Evolutionary conservation across 2,888 invertebrate genomes (phyloP), one percentile per base, ranked within the genome.

Genomic region (Eristalis arbustorum): DNA sequence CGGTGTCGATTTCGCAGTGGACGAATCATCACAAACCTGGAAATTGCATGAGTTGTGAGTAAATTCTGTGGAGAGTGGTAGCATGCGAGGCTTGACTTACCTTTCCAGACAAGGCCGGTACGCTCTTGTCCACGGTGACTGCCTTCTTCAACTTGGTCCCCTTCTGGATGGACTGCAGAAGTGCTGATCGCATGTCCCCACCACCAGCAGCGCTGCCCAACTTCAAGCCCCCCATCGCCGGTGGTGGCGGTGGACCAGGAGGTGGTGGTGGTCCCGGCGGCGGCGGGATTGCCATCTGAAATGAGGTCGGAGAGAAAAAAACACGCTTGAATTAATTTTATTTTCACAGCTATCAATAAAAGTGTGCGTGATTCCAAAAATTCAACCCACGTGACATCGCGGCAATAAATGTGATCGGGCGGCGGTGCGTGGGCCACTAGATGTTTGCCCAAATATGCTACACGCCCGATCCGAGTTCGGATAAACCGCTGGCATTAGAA

Each of bases 61-160:
- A n/a, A n/a, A n/a, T n/a, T n/a, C n/a, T n/a, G n/a, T n/a, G n/a
- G 25, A 25, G 25, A 2, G 25, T 25, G 25, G 25, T 25, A n/a
- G 25, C 25, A 25, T 2, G 25, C 3, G 25, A n/a, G n/a, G n/a
- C n/a, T n/a, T 25, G 3, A 13, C 11, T 88, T 77, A 93, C 89
- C 92, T 94, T 94, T 93, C 97, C 97, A 89, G 95, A 93, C 89
- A 97, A 93, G 68, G 94, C 92, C 0, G 98, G 98, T 71, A 95
- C 96, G 94, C 98, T 98, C 93, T 97, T 96, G 92, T 98, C 98
- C 90, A 96, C 96, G n/a, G 98, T 98, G 0, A 96, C 95, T 73
- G 97, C 94, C 93, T 98, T 98, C 92, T 97, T 98, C 88, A 98
- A 93, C 90, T 95, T 95, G 71, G 96, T 93, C 78, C 98, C 98